Base-by-base conservation (phyloP, 2,888 invertebrate species). In the Chymomyza fuscimana region DNA sequence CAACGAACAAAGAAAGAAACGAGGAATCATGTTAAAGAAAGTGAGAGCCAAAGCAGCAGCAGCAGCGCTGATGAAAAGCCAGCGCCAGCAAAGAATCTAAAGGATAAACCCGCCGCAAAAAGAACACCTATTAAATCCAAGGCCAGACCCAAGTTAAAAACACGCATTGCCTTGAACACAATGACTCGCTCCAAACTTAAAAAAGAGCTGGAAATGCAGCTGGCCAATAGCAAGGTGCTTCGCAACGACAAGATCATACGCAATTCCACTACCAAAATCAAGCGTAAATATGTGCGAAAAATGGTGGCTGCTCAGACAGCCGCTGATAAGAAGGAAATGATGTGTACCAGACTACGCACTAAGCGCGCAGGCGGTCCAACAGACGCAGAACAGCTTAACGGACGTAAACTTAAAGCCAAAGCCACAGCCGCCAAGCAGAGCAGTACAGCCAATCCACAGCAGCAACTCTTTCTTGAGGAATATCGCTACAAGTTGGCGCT, bases 401-500 rank as follows among this genome's bases (percentile, higher is more conserved):
- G 73, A 16, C 72, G 76, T 1, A 67, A 81, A 10, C 59, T 77
- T 0, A 73, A 79, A 9, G 58, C 29, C 15, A 76, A 74, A 36
- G 10, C 61, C 10, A 62, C 64, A 5, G 12, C 4, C 94, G 95
- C 94, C 94, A 56, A 94, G 0, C 40, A 46, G 6, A 46, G 95
- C 87, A 67, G 63, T 65, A 36, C 40, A 52, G 22, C 16, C 62
- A 72, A 51, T 10, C 82, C 88, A 2, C 84, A 82, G 4, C 86
- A 88, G 58, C 77, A 82, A 50, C 67, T 91, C 9, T 80, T 82
- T 68, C 70, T 96, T 88, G 96, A 96, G 87, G 93, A 97, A 19
- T 96, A 95, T 86, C 95, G 94, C 81, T 97, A 95, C 88, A 97
- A 97, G 90, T 94, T 96, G 80, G 96, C 96, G 0, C 92, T 97